Conservation (phyloP, 2,888 invertebrate species). For the Lochmaea capreae region DNA sequence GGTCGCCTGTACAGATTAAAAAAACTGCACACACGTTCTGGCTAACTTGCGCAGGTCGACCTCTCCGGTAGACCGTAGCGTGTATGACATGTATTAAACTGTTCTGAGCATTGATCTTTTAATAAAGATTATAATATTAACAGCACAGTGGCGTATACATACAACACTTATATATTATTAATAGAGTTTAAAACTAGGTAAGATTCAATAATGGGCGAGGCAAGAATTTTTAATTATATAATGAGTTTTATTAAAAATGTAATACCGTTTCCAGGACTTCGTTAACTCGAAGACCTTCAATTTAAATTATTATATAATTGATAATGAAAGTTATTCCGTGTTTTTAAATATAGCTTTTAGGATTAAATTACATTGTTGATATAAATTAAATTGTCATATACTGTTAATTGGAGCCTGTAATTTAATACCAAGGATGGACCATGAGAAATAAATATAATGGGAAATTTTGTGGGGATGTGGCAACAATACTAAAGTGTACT, state of each 20-base stretch:
- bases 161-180: no score
- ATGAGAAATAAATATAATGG: not conserved
- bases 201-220: not conserved
- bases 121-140: no score
- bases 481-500: no score
- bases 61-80: no score
- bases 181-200: not conserved
- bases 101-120: no score
- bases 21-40: slow-evolving; percentile 13
- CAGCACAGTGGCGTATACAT: no score
- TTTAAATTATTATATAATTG: not conserved
- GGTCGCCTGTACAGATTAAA: slow-evolving; percentile 20
- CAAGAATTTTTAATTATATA: not conserved
- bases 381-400: not conserved
- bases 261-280: not conserved
- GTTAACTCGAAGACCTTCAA: not conserved
- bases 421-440: not conserved
- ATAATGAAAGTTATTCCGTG: not conserved
- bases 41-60: not conserved
- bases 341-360: slow-evolving; percentile 4
- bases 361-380: not conserved
- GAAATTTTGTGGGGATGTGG: no score
- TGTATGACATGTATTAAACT: no score
- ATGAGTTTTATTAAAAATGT: not conserved
- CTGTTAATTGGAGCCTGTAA: not conserved